Conservation (phyloP, 2,113 vertebrate genomes). For the Stomatorhinus ivindoensis region DNA sequence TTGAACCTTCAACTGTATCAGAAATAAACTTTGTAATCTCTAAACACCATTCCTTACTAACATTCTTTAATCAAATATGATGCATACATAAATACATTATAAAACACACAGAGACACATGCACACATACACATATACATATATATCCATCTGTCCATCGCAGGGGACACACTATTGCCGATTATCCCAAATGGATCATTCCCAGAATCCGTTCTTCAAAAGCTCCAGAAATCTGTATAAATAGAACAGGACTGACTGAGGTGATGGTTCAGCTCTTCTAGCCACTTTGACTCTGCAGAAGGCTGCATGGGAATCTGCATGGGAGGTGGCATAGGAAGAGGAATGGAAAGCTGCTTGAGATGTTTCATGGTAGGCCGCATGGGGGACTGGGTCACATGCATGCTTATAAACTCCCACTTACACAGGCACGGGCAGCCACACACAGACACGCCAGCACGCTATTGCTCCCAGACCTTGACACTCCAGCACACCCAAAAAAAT, state of each 20-base stretch:
- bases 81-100: not conserved
- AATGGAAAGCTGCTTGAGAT: no score
- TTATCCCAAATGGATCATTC: not conserved
- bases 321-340: not conserved
- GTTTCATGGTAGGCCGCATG: not conserved
- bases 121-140: not conserved
- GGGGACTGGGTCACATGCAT: no score
- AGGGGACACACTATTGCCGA: not conserved
- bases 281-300: not conserved
- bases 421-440: not conserved
- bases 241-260: not conserved
- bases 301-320: not conserved
- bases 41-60: not conserved
- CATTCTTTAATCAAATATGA: not conserved
- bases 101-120: not conserved
- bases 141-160: not conserved
- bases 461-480: not conserved
- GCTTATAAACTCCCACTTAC: no score
- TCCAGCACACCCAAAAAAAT: not conserved
- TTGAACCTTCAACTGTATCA: not conserved
- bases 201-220: not conserved
- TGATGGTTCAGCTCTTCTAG: not conserved
- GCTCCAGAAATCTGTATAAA: not conserved
- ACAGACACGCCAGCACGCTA: not conserved
- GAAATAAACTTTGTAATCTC: not conserved